A percentile compares a stretch with the other conserved stretches of the same genome.
These are phyloP conservation scores for Anoplolepis gracilipes DNA, from an alignment of 1,140 invertebrate species.

Conservation along the genomic window DNA sequence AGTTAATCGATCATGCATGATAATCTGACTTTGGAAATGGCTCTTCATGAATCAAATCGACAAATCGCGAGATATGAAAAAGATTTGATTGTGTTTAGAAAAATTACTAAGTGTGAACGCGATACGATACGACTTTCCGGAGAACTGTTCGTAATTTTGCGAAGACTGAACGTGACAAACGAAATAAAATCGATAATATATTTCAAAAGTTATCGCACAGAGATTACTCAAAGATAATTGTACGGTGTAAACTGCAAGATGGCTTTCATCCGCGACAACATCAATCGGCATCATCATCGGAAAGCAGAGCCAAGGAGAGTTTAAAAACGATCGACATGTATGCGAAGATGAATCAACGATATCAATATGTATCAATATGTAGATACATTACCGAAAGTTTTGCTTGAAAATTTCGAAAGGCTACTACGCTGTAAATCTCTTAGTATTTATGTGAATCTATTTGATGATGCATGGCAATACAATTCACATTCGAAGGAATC, in stretches of 20 bases:
- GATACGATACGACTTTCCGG: neutral
- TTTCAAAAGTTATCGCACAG: neutral
- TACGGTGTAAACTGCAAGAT: constrained; percentile 5
- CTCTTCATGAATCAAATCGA: neutral
- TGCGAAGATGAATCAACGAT: constrained; percentile 3
- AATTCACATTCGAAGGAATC: neutral
- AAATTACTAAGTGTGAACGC: constrained; percentile 17
- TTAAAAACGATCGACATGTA: neutral
- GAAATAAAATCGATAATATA: neutral
- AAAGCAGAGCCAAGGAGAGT: neutral
- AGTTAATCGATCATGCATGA: neutral
- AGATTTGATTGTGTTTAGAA: constrained; percentile 5
- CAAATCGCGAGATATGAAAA: neutral
- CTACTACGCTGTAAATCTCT: constrained; percentile 18
- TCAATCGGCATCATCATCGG: neutral
- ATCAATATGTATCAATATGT: neutral
- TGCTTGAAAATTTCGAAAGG: neutral
- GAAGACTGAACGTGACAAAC: neutral
- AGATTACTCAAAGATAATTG: constrained; percentile 24
- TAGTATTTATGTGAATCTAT: constrained; percentile 22
- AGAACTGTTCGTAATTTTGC: neutral
- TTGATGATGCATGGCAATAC: constrained; percentile 13
- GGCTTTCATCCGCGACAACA: neutral
- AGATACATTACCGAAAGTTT: constrained; percentile 14
- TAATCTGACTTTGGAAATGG: neutral